Base-by-base conservation (phyloP, 2,113 vertebrate genomes). In the western clawed frog (Xenopus tropicalis) region DNA sequence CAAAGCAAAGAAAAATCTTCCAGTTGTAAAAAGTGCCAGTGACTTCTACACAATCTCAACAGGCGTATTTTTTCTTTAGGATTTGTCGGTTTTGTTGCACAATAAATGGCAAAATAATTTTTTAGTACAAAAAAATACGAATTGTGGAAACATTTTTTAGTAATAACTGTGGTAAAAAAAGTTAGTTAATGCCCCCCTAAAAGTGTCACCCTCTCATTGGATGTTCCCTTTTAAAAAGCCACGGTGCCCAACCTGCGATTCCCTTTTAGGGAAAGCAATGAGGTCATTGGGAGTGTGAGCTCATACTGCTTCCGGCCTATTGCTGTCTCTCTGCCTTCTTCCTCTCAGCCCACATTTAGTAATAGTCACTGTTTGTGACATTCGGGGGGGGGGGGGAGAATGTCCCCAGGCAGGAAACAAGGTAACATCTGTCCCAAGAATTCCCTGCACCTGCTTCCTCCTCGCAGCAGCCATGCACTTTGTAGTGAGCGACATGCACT, bases 361-460 rank as follows among this genome's bases (percentile, higher is more conserved):
- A 70, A 70, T 67, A 73, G 77, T 72, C 78, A 79, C 75, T 73
- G 37, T 79, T 78, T 63, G 74, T 69, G 69, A 70, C 0, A n/a
- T 52, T 52, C 16, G n/a, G 61, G 14, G 71, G 65, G 57, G 62
- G 76, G 67, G 29, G 29, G 10, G 10, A 8, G 29, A 81, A 5
- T 63, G 68, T 62, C 64, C 76, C 21, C 0, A 20, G 14, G 13
- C 71, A 78, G 80, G 80, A 48, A 84, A 79, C 10, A 24, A 68
- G 78, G 80, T 61, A 77, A 77, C 61, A 74, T 78, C 80, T 82
- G 82, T 57, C 66, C 29, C 29, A 74, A 66, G 63, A 77, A 74
- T 1, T 1, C 1, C 24, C 1, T 2, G 69, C 81, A 62, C 69
- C 74, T 71, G 70, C 77, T 84, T 83, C 80, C 14, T n/a, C 29